Percentiles rank a stretch among this genome's conserved stretches.
Evolutionary conservation across 1,140 invertebrate species (phyloP).

Genomic region (Sesamia nonagrioides): DNA sequence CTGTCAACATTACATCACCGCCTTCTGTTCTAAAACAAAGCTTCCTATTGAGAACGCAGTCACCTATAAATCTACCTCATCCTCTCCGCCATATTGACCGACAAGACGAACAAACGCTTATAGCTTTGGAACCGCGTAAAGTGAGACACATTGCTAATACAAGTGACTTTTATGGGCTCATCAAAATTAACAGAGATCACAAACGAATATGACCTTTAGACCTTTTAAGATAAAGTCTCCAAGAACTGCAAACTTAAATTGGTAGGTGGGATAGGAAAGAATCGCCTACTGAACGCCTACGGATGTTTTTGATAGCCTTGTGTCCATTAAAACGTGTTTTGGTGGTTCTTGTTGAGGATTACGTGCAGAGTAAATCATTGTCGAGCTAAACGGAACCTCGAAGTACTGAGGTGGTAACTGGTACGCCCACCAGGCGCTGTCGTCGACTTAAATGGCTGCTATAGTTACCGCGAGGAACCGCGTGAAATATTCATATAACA

Average conservation of each 20-base stretch:
- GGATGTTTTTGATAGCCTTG: neutral
- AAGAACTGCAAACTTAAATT: neutral
- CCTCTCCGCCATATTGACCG: neutral
- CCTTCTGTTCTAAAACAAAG: too few relatives aligned
- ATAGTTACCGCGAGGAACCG: too few relatives aligned
- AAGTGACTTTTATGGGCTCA: slow-evolving; percentile 49
- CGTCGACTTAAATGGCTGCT: neutral
- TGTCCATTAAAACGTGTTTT: slow-evolving; percentile 5
- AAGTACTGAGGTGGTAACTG: neutral
- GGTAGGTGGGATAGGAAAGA: slow-evolving; percentile 8
- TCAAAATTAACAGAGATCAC: neutral
- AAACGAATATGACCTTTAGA: slow-evolving; percentile 2
- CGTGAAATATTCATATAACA: too few relatives aligned
- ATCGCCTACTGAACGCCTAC: slow-evolving; percentile 19
- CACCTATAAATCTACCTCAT: slow-evolving; percentile 12
- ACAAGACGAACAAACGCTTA: neutral
- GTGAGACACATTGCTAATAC: slow-evolving; percentile 34
- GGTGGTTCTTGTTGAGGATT: slow-evolving; percentile 1
- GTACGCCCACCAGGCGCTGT: neutral
- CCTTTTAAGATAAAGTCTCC: neutral
- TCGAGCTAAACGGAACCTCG: neutral
- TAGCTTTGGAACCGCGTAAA: slow-evolving; percentile 30
- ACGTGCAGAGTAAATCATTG: neutral
- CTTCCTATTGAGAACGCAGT: too few relatives aligned
- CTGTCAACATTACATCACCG: too few relatives aligned